Conservation (phyloP, 2,888 invertebrate genomes). For the Amaurobius ferox region DNA sequence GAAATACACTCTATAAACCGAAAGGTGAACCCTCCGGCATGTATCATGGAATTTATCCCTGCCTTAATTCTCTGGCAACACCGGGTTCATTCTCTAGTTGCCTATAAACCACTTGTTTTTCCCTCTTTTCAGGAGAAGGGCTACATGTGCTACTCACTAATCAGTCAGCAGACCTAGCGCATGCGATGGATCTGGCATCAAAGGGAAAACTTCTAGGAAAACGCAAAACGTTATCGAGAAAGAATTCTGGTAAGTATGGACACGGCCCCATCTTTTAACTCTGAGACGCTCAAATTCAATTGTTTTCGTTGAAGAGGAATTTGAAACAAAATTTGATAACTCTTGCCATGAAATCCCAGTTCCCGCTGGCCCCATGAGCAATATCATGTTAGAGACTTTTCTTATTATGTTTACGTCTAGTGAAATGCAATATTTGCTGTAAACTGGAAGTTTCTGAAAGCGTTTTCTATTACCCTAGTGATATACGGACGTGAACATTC, state of each 20-base stretch:
- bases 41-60: no score
- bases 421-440: constrained; percentile 23
- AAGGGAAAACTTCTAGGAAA: constrained; percentile 81
- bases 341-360: constrained; percentile 10
- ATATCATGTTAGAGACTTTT: constrained; percentile 9
- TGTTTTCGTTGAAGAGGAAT: constrained; percentile 9
- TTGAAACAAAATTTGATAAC: constrained; percentile 32
- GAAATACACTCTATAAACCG: no score
- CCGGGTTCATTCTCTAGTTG: no score
- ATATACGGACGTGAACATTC: not conserved
- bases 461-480: constrained; percentile 23
- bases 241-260: constrained; percentile 71
- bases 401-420: constrained; percentile 22
- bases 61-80: no score
- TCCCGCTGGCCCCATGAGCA: constrained; percentile 16
- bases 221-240: constrained; percentile 72
- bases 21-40: no score
- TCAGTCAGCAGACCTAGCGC: constrained; percentile 86
- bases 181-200: constrained; percentile 81
- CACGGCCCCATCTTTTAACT: not conserved
- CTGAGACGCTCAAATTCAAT: constrained; percentile 37
- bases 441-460: constrained; percentile 4
- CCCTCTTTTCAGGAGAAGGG: constrained; percentile 81
- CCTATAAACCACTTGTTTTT: no score
- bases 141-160: constrained; percentile 88